Conservation (phyloP, 2,113 vertebrate genomes). For the Melanerpes aurifrons region DNA sequence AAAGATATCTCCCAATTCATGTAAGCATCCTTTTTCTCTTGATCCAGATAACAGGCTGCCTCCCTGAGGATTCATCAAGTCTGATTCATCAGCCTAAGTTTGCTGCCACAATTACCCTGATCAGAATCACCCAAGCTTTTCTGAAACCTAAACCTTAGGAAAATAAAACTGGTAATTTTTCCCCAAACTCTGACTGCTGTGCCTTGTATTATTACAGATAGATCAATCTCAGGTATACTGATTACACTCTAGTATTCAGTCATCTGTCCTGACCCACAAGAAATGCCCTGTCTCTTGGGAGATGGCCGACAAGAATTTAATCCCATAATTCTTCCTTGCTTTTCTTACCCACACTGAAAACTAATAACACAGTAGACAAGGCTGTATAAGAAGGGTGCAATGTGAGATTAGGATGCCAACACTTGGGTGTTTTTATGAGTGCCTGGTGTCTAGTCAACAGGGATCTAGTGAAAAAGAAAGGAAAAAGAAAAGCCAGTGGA, state of each 20-base stretch:
- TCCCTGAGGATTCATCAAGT: neutral
- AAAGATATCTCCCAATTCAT: neutral
- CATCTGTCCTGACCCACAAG: neutral
- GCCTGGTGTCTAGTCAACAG: neutral
- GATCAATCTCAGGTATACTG: neutral
- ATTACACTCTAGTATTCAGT: neutral
- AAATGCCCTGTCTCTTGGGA: constrained; percentile 5
- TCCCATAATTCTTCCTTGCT: neutral
- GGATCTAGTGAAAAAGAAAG: neutral
- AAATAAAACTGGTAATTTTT: neutral
- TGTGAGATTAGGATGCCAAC: neutral
- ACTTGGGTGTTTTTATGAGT: neutral
- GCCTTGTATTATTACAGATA: neutral
- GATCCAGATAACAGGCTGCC: neutral
- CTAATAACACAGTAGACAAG: neutral
- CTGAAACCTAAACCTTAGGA: neutral
- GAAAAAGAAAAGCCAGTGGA: neutral
- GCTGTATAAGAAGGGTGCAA: neutral
- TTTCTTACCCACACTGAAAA: neutral
- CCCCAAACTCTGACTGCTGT: neutral
- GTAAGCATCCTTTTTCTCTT: neutral
- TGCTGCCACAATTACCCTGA: neutral
- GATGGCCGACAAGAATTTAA: constrained; percentile 14
- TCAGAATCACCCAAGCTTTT: neutral
- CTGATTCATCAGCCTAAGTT: neutral